Evolutionary conservation across 2,113 vertebrate species (phyloP).

Genomic region (Picathartes gymnocephalus): DNA sequence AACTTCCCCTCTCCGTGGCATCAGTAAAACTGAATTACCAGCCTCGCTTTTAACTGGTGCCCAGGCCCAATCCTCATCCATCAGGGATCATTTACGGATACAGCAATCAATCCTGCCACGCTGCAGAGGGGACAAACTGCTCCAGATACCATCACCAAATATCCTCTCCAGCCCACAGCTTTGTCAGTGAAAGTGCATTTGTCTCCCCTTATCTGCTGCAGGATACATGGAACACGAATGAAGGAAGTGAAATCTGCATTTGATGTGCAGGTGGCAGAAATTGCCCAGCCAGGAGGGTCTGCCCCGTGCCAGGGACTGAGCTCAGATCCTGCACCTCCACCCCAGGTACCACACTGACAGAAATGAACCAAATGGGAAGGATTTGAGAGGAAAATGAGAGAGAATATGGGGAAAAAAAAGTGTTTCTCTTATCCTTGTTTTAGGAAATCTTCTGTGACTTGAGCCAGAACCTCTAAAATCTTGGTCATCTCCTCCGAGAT

Average conservation of each 20-base stretch:
- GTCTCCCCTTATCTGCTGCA: conserved; percentile 40
- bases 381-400: background rate
- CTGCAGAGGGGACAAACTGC: conserved; percentile 20
- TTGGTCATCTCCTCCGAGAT: background rate
- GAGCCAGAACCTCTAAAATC: background rate
- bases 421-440: background rate
- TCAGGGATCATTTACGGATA: conserved; percentile 44
- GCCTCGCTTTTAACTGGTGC: conserved; percentile 29
- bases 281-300: background rate
- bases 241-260: conserved; percentile 4
- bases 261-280: background rate
- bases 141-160: conserved; percentile 45
- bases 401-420: background rate
- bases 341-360: background rate
- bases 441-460: background rate
- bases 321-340: background rate
- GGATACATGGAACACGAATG: background rate
- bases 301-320: background rate
- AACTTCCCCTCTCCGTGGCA: conserved; percentile 33
- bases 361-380: background rate
- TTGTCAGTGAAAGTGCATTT: conserved; percentile 26
- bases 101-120: conserved; percentile 31
- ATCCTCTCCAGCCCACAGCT: conserved; percentile 31
- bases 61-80: conserved; percentile 24
- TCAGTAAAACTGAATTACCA: conserved; percentile 63